phyloP scores from a whole-genome alignment of 2,113 vertebrate genomes.

The Camelus dromedarius region DNA sequence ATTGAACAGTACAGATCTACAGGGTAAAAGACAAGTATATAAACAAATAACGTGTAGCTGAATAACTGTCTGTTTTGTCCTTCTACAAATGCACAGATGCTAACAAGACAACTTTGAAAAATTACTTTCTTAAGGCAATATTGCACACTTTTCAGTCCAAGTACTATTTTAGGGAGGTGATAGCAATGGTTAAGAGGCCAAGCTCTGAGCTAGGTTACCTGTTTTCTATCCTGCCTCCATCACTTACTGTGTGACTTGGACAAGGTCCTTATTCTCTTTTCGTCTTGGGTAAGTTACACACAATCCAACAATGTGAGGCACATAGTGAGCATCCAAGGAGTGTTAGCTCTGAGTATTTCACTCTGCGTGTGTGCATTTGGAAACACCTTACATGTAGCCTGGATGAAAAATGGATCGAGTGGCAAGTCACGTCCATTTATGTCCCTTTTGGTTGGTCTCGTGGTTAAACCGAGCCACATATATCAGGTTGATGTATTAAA shows the following conservation, averaged over 20 bases:
- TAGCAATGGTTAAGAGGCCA: neutral
- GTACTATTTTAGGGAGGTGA: neutral
- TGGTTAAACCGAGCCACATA: neutral
- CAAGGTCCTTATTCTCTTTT: neutral
- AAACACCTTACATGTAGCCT: neutral
- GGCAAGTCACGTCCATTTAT: neutral
- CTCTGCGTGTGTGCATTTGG: neutral
- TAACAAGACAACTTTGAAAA: neutral
- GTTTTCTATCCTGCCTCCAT: neutral
- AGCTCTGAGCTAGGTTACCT: neutral
- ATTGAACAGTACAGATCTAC: neutral
- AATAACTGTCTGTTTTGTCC: neutral
- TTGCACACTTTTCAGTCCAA: neutral
- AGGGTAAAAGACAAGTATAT: neutral
- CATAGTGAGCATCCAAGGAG: neutral
- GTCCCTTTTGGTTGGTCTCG: neutral
- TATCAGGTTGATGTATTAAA: constrained; percentile 11
- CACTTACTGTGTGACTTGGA: neutral
- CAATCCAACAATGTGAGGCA: neutral
- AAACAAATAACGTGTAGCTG: neutral
- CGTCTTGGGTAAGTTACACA: neutral
- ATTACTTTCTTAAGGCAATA: neutral
- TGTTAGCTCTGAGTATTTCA: neutral
- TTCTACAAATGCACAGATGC: neutral
- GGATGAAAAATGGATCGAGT: neutral